These are phyloP conservation scores for Channa argus DNA, from an alignment of 2,113 vertebrate genomes.

Conservation along the genomic window DNA sequence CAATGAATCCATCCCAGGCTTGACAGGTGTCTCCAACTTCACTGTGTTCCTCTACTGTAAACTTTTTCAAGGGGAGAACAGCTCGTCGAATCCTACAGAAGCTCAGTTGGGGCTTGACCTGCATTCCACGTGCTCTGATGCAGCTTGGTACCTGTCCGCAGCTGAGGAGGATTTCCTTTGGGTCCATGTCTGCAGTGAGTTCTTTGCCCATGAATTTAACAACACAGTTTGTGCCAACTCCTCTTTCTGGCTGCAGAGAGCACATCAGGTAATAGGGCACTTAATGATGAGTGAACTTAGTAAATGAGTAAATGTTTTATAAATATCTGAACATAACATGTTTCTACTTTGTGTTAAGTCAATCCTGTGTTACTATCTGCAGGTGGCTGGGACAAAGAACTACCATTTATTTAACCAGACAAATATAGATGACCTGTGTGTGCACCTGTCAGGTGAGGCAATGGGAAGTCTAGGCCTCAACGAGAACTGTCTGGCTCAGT, in stretches of 20 bases:
- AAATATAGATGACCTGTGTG: slow-evolving; percentile 84
- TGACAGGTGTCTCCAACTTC: slow-evolving; percentile 89
- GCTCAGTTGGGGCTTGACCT: slow-evolving; percentile 78
- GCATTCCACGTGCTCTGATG: slow-evolving; percentile 84
- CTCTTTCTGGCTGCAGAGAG: slow-evolving; percentile 84
- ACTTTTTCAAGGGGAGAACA: slow-evolving; percentile 79
- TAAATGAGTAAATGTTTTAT: too few species aligned
- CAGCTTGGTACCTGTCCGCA: slow-evolving; percentile 88
- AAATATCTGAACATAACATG: neutral
- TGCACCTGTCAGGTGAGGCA: slow-evolving; percentile 66
- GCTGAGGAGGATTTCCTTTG: slow-evolving; percentile 87
- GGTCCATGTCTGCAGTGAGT: slow-evolving; percentile 89
- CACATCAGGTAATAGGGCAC: slow-evolving; percentile 75
- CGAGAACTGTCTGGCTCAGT: slow-evolving; percentile 77
- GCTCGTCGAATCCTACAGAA: slow-evolving; percentile 60
- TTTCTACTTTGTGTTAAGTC: neutral
- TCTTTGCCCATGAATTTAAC: slow-evolving; percentile 87
- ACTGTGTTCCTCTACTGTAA: slow-evolving; percentile 90
- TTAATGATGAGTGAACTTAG: slow-evolving; percentile 1
- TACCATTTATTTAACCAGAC: slow-evolving; percentile 79
- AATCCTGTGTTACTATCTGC: slow-evolving; percentile 35
- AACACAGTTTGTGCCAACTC: slow-evolving; percentile 87
- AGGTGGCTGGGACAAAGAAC: slow-evolving; percentile 77
- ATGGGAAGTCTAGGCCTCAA: slow-evolving; percentile 49
- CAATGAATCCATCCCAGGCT: slow-evolving; percentile 82